Base-by-base conservation (phyloP, 2,113 vertebrate genomes). In the Nestor notabilis region DNA sequence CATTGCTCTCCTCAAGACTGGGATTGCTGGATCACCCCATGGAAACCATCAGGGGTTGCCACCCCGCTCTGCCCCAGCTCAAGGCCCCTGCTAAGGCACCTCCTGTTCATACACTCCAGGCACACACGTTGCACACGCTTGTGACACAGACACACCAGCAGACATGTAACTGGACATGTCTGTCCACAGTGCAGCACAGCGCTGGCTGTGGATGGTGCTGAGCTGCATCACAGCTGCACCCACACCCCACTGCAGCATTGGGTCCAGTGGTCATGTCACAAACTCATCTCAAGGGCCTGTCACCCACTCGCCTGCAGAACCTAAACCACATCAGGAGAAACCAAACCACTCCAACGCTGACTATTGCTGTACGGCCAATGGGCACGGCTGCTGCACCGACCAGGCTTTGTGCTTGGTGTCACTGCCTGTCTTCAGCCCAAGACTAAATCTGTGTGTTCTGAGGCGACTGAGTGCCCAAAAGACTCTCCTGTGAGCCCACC, bases 311-410 rank as follows among this genome's bases (percentile, higher is more conserved):
- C 37, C 52, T 25, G 28, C 23, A 39, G 35, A 56, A 35, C 31
- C 11, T 13, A 10, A 39, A 53, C 35, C 20, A 11, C 58, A 50
- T 15, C 0, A 2, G 63, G 52, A 24, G 65, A 65, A 43, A 29
- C 14, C 21, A 12, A 27, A 39, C 37, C 16, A 5, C 76, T 15
- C 58, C 16, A 23, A 39, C 60, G 46, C 39, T 2, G 2, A 15
- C 37, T 5, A 1, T 10, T 5, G 6, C 2, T 7, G 31, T 5
- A 9, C 2, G 9, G 11, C 0, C n/a, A 21, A 9, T 0, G 18
- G 58, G 41, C 13, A 10, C 3, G 1, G 37, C 49, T 29, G 61
- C 35, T 47, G 14, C 24, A 1, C n/a, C 6, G 4, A 6, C 53
- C 28, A 2, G 7, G 39, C 53, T 64, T 37, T 50, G 14, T 5